phyloP scores from a whole-genome alignment of 2,888 invertebrate species.

The Pachliopta kotzebuea region DNA sequence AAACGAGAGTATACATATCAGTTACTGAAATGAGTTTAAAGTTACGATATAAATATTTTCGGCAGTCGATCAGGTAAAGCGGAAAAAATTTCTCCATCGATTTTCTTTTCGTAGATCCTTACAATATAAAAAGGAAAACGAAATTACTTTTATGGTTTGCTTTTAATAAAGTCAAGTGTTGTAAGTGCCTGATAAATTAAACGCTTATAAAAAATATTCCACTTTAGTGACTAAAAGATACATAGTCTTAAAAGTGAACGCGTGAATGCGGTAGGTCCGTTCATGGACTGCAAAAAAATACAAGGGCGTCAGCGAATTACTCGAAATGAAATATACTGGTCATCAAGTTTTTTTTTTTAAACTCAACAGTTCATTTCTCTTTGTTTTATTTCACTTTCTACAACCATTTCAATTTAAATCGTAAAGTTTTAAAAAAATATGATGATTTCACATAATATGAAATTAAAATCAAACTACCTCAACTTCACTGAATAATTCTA shows the following conservation, averaged over 20 bases:
- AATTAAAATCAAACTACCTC: not conserved
- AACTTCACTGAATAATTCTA: too few relatives aligned
- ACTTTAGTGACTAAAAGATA: not conserved
- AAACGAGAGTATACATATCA: not conserved
- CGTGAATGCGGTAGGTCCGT: conserved; percentile 21
- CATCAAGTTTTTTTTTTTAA: conserved; percentile 8
- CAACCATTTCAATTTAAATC: not conserved
- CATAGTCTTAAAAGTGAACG: conserved; percentile 13
- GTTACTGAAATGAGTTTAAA: too few relatives aligned
- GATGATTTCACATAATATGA: not conserved
- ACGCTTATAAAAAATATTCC: not conserved
- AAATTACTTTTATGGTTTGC: not conserved
- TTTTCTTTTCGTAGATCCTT: too few relatives aligned
- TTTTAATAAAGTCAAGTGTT: not conserved
- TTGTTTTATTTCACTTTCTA: not conserved
- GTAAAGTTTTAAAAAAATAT: not conserved
- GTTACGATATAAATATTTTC: too few relatives aligned
- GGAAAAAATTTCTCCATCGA: too few relatives aligned
- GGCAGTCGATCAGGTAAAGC: too few relatives aligned
- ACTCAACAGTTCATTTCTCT: conserved; percentile 4
- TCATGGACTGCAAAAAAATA: conserved; percentile 3
- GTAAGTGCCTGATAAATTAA: not conserved
- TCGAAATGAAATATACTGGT: conserved; percentile 8
- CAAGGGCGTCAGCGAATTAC: conserved; percentile 15
- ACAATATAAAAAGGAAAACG: too few relatives aligned